These are phyloP conservation scores for Sardina pilchardus DNA, from an alignment of 2,113 vertebrate species.

Conservation along the genomic window DNA sequence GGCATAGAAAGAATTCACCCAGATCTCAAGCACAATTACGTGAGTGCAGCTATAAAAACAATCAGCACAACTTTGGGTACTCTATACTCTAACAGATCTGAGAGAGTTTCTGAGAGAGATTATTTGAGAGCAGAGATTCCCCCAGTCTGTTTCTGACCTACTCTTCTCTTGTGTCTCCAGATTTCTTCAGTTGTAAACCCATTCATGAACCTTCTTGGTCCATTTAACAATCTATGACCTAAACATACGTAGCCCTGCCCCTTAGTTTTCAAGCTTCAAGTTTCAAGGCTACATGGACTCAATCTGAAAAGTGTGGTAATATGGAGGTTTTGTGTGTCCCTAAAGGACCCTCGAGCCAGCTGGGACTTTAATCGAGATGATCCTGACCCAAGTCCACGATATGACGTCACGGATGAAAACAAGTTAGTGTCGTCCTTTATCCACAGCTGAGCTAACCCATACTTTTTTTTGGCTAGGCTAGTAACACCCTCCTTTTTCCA, in stretches of 20 bases:
- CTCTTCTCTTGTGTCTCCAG: background rate
- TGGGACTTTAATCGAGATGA: conserved; percentile 91
- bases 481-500: background rate
- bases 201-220: background rate
- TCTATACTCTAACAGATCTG: background rate
- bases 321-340: conserved; percentile 47
- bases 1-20: conserved; percentile 91
- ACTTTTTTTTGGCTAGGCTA: background rate
- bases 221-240: background rate
- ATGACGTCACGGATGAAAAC: conserved; percentile 84
- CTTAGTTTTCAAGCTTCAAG: background rate
- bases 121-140: background rate
- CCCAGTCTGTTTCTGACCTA: background rate
- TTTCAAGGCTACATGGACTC: background rate
- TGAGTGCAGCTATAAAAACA: conserved; percentile 73
- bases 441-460: background rate
- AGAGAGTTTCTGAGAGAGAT: background rate
- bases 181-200: background rate
- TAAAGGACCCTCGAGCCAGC: conserved; percentile 89
- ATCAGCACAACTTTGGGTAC: conserved; percentile 30
- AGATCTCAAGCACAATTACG: conserved; percentile 93
- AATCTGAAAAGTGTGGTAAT: background rate
- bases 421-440: conserved; percentile 75
- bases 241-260: background rate
- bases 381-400: conserved; percentile 85